Evolutionary conservation across 2,113 vertebrate species (phyloP).

Genomic region (Chionis minor): DNA sequence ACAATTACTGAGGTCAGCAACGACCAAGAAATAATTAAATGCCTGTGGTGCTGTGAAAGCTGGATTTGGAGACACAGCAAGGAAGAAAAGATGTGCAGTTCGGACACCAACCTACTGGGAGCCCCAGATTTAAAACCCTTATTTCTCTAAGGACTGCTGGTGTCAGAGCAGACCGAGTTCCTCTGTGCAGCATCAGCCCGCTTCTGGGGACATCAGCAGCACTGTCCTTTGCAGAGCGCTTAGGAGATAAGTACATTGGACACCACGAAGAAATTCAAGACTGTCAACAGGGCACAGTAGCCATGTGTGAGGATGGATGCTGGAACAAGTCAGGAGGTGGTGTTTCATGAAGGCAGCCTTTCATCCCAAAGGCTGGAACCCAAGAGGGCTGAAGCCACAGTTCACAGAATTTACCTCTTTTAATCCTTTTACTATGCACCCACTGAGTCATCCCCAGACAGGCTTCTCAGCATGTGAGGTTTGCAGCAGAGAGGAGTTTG

Average conservation of each 20-base stretch:
- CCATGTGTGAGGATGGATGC: rapidly evolving
- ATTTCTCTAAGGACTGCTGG: background rate
- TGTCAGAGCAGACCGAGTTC: background rate
- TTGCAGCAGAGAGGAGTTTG: background rate
- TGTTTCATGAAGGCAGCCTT: background rate
- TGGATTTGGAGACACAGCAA: background rate
- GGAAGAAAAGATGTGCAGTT: background rate
- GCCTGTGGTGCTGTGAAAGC: background rate
- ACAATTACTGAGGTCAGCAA: background rate
- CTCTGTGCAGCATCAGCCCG: background rate
- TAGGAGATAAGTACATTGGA: background rate
- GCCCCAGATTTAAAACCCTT: background rate
- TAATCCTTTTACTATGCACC: background rate
- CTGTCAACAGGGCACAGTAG: rapidly evolving
- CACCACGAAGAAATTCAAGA: background rate
- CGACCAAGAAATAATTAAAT: background rate
- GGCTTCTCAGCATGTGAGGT: background rate
- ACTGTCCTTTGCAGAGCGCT: background rate
- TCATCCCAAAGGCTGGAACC: background rate
- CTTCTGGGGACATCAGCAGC: background rate
- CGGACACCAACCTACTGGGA: background rate
- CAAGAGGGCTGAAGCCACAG: background rate
- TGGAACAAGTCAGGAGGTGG: background rate
- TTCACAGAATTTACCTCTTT: background rate
- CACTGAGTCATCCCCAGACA: background rate